phyloP scores from a whole-genome alignment of 92 coral and sea anemone species.

The Porites cylindrica region DNA sequence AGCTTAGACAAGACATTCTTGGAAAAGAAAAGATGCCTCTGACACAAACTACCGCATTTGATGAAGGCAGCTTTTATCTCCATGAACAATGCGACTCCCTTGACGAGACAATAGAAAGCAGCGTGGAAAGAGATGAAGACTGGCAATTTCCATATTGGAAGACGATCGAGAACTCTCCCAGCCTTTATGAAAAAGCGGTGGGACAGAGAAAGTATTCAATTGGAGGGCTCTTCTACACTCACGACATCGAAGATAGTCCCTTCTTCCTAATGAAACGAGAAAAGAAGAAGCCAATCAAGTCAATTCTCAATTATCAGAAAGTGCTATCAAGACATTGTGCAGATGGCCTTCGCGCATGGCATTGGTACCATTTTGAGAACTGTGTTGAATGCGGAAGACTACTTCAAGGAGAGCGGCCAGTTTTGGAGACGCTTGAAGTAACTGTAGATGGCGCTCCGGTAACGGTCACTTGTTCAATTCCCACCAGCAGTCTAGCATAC shows the following conservation, averaged over 20 bases:
- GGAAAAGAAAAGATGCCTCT: not conserved
- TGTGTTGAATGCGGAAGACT: conserved; percentile 45
- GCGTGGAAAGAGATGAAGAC: not conserved
- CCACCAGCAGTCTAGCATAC: not conserved
- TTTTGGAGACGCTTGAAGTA: not conserved
- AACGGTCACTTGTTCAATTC: conserved; percentile 21
- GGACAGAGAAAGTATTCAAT: conserved; percentile 28
- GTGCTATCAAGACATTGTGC: not conserved
- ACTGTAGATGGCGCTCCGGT: not conserved
- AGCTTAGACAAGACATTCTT: not conserved
- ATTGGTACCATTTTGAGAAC: conserved; percentile 47
- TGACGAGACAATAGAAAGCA: not conserved
- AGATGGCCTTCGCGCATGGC: conserved; percentile 50
- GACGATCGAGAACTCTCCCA: conserved; percentile 29
- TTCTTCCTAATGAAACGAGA: not conserved
- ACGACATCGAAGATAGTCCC: conserved; percentile 32
- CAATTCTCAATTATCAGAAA: not conserved
- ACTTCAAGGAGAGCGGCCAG: conserved; percentile 40
- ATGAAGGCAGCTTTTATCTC: not conserved
- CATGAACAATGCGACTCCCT: not conserved
- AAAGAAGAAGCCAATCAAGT: not conserved
- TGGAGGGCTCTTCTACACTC: conserved; percentile 39
- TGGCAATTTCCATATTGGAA: conserved; percentile 39
- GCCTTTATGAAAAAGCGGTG: conserved; percentile 36
- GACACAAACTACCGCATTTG: not conserved